Conservation (phyloP, 2,113 vertebrate species). For the western clawed frog (Xenopus tropicalis) region UCB_Xtro_10.0 CM004445.2:43472501-43473000, state of each 20-base stretch:
- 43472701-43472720: slow-evolving; percentile 72
- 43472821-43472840: slow-evolving; percentile 65
- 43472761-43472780: slow-evolving; percentile 68
- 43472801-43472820: slow-evolving; percentile 60
- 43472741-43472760: slow-evolving; percentile 91
- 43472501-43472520: slow-evolving; percentile 77
- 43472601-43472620: slow-evolving; percentile 95
- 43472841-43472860: slow-evolving; percentile 75
- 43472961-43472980: slow-evolving; percentile 60
- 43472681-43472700: slow-evolving; percentile 71
- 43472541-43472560: slow-evolving; percentile 60
- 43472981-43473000: slow-evolving; percentile 58
- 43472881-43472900: slow-evolving; percentile 60
- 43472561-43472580: slow-evolving; percentile 81
- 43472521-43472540: slow-evolving; percentile 67
- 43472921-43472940: slow-evolving; percentile 67
- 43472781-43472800: slow-evolving; percentile 64
- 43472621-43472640: slow-evolving; percentile 94
- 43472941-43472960: slow-evolving; percentile 72
- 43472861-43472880: slow-evolving; percentile 56
- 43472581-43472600: slow-evolving; percentile 93
- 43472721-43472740: slow-evolving; percentile 96
- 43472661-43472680: slow-evolving; percentile 72
- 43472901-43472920: slow-evolving; percentile 71
- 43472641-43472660: slow-evolving; percentile 59